Evolutionary conservation across 23 tunicate genomes (phyloP), one percentile per base, ranked within the genome.

Genomic region (Diplosoma virens): DNA sequence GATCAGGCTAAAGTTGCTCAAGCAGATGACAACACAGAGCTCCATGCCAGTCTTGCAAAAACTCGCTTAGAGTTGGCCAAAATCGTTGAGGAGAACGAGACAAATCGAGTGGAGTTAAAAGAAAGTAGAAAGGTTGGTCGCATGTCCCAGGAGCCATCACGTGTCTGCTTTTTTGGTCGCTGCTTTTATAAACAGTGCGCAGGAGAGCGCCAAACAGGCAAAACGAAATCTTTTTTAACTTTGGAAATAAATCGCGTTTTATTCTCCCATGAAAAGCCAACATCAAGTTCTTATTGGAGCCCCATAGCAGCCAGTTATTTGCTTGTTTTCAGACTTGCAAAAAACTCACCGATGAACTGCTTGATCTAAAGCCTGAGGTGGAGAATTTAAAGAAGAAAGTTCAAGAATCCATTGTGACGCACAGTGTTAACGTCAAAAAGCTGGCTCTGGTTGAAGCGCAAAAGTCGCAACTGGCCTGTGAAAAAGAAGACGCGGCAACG

Each of bases 1-100:
- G 25, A 55, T 55, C 73, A 89, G 96, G 86, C 84, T 45, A 89
- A 89, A 78, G 68, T 82, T 7, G 58, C 66, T 1, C 50, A 52
- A n/a, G 96, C 82, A 47, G 96, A 89, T 37, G 82, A 89, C 28
- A 29, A 77, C 50, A 89, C 96, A 17, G 75, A 75, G 30, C 80
- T 89, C 26, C 96, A 89, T 37, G 87, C 67, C 4, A 88, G 82
- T 20, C 69, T 89, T 34, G 88, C 96, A 20, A 82, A 76, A 47
- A 65, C 82, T 0, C 58, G 96, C 32, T 41, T 89, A 47, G 96
- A 89, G 47, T 35, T 71, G 20, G 48, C 88, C 25, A 77, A 34
- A 53, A 28, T 46, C n/a, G 36, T 69, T 26, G 96, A 89, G 16
- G 88, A 89, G 63, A 89, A 82, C 52, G 16, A 1, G 11, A 30